These are phyloP conservation scores for Conus canariensis DNA, from an alignment of 2,888 invertebrate genomes.

Conservation along the genomic window DNA sequence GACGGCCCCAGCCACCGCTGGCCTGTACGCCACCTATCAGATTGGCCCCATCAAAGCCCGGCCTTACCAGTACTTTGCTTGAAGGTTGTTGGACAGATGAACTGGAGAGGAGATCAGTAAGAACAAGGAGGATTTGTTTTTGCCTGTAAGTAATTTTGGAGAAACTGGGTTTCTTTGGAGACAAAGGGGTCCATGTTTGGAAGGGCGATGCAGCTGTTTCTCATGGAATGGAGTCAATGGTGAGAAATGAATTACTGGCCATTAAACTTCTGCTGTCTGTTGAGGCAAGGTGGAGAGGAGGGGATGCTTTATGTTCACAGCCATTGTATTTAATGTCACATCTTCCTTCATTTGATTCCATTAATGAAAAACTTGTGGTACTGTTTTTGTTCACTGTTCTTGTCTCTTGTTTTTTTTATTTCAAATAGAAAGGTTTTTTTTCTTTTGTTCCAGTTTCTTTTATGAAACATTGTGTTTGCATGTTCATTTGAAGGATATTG, in stretches of 20 bases:
- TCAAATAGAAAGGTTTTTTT: not conserved
- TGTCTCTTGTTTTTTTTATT: not conserved
- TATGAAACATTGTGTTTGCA: no score
- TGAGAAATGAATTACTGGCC: not conserved
- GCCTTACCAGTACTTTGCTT: conserved; percentile 82
- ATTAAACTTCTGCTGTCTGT: no score
- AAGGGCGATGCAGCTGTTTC: no score
- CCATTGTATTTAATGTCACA: not conserved
- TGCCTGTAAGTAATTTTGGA: not conserved
- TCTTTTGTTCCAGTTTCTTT: no score
- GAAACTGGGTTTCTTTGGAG: no score
- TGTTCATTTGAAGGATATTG: no score
- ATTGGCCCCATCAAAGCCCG: conserved; percentile 85
- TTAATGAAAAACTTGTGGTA: not conserved
- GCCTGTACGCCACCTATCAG: conserved; percentile 84
- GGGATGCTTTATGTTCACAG: not conserved
- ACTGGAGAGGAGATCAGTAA: not conserved
- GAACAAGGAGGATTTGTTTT: not conserved
- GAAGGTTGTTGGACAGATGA: conserved; percentile 28
- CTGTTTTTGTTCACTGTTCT: not conserved
- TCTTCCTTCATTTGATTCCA: not conserved
- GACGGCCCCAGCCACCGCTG: conserved; percentile 78
- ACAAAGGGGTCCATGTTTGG: no score
- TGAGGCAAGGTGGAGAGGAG: not conserved
- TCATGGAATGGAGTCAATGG: no score